phyloP scores from a whole-genome alignment of 2,888 invertebrate species.

The Aquatica leii region DNA sequence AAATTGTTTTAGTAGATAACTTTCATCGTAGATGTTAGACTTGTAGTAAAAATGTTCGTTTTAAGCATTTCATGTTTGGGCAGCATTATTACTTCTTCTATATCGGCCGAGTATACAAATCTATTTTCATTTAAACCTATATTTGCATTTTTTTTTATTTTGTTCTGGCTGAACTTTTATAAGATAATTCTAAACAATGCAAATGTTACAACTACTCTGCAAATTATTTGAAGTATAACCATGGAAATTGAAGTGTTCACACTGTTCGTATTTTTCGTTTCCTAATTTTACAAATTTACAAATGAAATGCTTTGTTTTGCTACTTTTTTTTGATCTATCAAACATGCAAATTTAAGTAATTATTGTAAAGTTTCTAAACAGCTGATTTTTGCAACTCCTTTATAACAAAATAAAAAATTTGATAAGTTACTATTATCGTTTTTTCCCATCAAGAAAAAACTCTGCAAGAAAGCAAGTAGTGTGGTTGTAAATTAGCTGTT shows the following conservation, averaged over 20 bases:
- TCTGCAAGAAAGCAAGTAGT: too few species aligned
- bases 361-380: too few species aligned
- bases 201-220: not conserved
- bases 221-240: not conserved
- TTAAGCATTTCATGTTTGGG: not conserved
- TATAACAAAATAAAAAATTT: too few species aligned
- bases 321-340: too few species aligned
- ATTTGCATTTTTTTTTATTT: not conserved
- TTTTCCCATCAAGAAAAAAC: too few species aligned
- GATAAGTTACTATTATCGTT: too few species aligned
- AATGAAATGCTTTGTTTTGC: not conserved
- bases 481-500: too few species aligned
- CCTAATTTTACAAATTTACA: not conserved
- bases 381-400: too few species aligned
- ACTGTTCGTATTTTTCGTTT: not conserved
- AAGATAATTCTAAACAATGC: not conserved
- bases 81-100: not conserved
- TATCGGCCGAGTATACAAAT: not conserved
- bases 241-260: not conserved
- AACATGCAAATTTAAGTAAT: too few species aligned
- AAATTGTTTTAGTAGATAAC: too few species aligned
- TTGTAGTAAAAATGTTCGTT: not conserved
- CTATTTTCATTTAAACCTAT: not conserved
- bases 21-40: not conserved
- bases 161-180: not conserved